Base-by-base conservation (phyloP, 2,888 invertebrate species). In the Caenorhabditis sp. region DNA sequence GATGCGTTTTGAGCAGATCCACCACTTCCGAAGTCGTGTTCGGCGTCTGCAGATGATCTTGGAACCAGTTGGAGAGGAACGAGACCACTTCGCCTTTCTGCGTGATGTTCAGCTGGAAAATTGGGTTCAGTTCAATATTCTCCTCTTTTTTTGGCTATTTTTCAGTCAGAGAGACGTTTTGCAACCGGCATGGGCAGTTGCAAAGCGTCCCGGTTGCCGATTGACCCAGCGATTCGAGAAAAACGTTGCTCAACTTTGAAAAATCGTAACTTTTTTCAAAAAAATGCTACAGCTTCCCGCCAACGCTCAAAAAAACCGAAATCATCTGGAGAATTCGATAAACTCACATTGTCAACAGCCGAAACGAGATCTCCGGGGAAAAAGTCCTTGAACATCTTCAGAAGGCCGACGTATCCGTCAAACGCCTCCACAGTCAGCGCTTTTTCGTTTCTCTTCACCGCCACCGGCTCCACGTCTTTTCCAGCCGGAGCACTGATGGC, bases 61-160 rank as follows among this genome's bases (percentile, higher is more conserved):
- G 79, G 59, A 79, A 79, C 81, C 81, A 81, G 13, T 75, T 62
- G 43, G 79, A 71, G 1, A 81, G 45, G 46, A 81, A 76, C 11
- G 53, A 41, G 3, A 81, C 75, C 9, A 81, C 39, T 58, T 81
- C 79, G 9, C 75, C 72, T 46, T 81, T 81, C 43, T 79, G 77
- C 2, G 78, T 66, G n/a, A 71, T 55, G 66, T 77, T 79, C 13
- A 81, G 59, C 72, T 74, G 70, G 50, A 78, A 70, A n/a, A n/a
- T n/a, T n/a, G n/a, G n/a, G n/a, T n/a, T n/a, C n/a, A n/a, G n/a
- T n/a, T n/a, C n/a, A n/a, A n/a, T n/a, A n/a, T n/a, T n/a, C n/a
- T n/a, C n/a, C n/a, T n/a, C n/a, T n/a, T n/a, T n/a, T n/a, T n/a
- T n/a, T n/a, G n/a, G n/a, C n/a, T n/a, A n/a, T n/a, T n/a, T n/a